Base-by-base conservation (phyloP, 1,140 invertebrate species). In the Pectinophora gossypiella region DNA sequence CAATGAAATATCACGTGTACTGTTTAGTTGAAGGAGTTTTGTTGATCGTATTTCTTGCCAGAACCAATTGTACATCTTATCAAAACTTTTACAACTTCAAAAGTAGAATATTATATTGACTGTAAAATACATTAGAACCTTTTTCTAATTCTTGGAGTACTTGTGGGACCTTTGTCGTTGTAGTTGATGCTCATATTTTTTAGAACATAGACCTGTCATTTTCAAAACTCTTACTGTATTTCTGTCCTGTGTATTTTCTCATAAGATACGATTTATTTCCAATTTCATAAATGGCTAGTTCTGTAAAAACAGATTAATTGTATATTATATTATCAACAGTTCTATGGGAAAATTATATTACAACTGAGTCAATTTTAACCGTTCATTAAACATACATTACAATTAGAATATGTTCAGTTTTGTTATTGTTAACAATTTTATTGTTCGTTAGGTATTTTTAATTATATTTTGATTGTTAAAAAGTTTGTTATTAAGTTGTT, bases 111-210 rank as follows among this genome's bases (percentile, higher is more conserved):
- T 20, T 44, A 43, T 10, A 15, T 20, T 40, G 35, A 49, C 16
- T 58, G 51, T 66, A 60, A 49, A 56, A 59, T 66, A 59, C 54
- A 48, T 64, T 68, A 68, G 59, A 50, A 52, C 53, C 56, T 63
- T 62, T 68, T 61, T 59, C 62, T 65, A 66, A 65, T 64, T 72
- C 63, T 73, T 69, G 49, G 64, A 67, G 61, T 73, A 65, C 73
- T 70, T 67, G 68, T 69, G 76, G 76, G 76, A 80, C 76, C 76
- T 80, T 71, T 64, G 51, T 72, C 63, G 40, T n/a, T n/a, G 62
- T 79, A 76, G 68, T 51, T 72, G 50, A 51, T 62, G 64, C 53
- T 61, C 49, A 62, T 64, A 64, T 68, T 61, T 67, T 70, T 2
- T 44, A 54, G 65, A 65, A 56, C 42, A 40, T n/a, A n/a, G n/a